Conservation (phyloP, 1,140 invertebrate genomes). For the Geopemphigus sp. region DNA sequence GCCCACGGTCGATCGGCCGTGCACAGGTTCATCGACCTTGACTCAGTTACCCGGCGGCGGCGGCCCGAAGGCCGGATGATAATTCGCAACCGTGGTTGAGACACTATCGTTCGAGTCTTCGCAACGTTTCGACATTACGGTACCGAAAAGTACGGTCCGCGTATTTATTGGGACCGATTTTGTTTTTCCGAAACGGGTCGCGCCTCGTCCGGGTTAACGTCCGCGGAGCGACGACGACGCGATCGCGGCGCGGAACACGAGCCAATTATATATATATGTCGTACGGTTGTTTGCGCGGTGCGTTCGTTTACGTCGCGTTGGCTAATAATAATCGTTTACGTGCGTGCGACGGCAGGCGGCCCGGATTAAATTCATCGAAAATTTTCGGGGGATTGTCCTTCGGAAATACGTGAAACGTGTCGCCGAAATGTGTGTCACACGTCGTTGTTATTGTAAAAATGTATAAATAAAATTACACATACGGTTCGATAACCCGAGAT, state of each 20-base stretch:
- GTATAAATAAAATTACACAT: constrained; percentile 42
- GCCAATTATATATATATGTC: no score
- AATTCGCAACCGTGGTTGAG: no score
- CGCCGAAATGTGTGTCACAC: constrained; percentile 10
- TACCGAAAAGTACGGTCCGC: no score
- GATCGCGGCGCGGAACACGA: no score
- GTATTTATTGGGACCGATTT: no score
- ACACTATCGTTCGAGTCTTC: no score
- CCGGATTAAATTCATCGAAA: background rate
- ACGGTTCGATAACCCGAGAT: constrained; percentile 47
- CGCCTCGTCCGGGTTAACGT: no score
- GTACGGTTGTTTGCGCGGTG: background rate
- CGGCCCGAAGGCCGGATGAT: constrained; percentile 30
- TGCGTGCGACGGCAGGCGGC: background rate
- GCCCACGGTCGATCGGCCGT: background rate
- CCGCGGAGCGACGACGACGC: no score
- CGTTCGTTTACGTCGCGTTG: background rate
- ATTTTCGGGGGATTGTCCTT: constrained; percentile 40
- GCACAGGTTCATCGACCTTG: constrained; percentile 46
- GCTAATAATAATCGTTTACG: no score
- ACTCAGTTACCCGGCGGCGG: constrained; percentile 27
- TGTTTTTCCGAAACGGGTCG: background rate
- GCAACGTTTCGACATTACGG: no score
- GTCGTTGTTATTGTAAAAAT: background rate
- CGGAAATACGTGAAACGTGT: background rate